Base-by-base conservation (phyloP, 92 coral and sea anemone species). In the Palythoa grandiflora region DNA sequence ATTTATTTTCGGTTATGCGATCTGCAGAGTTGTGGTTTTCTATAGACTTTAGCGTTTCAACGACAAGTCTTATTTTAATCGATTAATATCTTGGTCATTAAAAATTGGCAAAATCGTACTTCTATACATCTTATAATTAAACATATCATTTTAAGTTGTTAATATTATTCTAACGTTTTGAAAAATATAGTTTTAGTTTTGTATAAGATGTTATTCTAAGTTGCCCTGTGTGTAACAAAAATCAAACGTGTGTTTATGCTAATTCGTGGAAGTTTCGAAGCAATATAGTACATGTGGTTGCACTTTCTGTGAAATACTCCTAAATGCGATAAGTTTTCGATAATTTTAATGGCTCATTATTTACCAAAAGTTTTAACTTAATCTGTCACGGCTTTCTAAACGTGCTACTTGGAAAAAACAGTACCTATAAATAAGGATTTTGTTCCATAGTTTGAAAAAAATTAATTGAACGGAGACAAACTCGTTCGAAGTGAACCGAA, bases 241-340 rank as follows among this genome's bases (percentile, higher is more conserved):
- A 1, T 15, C 52, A 9, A 28, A 11, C n/a, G 55, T 17, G 19
- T 73, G 52, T 73, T 28, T 9, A 6, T 73, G 76, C 38, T 73
- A 73, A 73, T 28, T 28, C 28, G 28, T 73, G 10, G 53, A 15
- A 15, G 78, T 73, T 73, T 73, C 78, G 78, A 73, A 73, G 47
- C 53, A 19, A 44, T 9, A 55, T 75, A 9, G 19, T 2, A 75
- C 80, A 51, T 50, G 60, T 50, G 80, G 63, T 75, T 75, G 61
- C 80, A 75, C 61, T 75, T 75, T 75, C 80, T 0, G 63, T 8
- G 21, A 75, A 13, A 7, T 55, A 9, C 2, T 55, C 61, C 14
- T 55, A 55, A 55, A 11, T 55, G 17, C 61, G 3, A 55, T 11
- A 11, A 11, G 14, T 7, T 55, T 55, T 55, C 17, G 61, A 8